These are phyloP conservation scores for Ctenicera cuprea DNA, from an alignment of 2,888 invertebrate species.

Conservation along the genomic window DNA sequence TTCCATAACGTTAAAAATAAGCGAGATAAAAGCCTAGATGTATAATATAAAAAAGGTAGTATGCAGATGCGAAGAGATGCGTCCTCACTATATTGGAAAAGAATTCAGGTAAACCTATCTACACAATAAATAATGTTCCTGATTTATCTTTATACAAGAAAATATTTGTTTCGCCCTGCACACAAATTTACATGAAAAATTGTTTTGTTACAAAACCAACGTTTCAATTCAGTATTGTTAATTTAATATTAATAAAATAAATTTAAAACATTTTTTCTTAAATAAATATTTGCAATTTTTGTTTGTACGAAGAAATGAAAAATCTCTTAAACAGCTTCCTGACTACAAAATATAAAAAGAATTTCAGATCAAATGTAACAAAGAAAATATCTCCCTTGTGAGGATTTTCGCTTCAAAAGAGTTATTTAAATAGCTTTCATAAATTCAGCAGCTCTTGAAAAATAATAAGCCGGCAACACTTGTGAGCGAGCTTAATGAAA, in stretches of 20 bases:
- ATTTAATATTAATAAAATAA: too few relatives aligned
- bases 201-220: too few relatives aligned
- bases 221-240: too few relatives aligned
- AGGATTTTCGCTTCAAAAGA: constrained; percentile 4
- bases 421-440: constrained; percentile 24
- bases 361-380: constrained; percentile 16
- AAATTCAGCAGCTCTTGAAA: constrained; percentile 20
- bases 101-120: constrained; percentile 26
- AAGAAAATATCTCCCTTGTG: constrained; percentile 13
- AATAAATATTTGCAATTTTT: too few relatives aligned
- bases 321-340: background rate
- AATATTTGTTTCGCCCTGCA: too few relatives aligned
- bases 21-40: constrained; percentile 38
- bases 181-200: too few relatives aligned
- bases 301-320: background rate
- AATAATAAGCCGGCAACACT: constrained; percentile 23
- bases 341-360: background rate
- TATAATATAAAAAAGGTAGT: constrained; percentile 19
- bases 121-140: constrained; percentile 8
- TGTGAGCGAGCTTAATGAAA: constrained; percentile 13
- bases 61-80: constrained; percentile 31
- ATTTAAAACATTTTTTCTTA: too few relatives aligned
- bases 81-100: constrained; percentile 25
- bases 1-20: constrained; percentile 29
- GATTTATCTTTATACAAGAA: constrained; percentile 10